phyloP scores from a whole-genome alignment of 2,113 vertebrate genomes.

The Salvator merianae region DNA sequence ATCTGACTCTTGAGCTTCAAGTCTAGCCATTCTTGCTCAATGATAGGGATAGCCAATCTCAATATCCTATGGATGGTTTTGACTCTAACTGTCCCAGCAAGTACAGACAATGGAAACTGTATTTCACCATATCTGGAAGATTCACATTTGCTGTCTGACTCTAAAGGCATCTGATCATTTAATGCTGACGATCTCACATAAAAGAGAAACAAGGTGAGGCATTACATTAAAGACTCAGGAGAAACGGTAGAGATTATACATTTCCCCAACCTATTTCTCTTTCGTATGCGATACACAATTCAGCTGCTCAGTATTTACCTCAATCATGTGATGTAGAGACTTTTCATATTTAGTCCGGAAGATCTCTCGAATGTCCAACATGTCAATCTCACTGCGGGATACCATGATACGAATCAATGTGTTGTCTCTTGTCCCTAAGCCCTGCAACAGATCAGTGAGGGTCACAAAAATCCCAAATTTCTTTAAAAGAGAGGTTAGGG shows the following conservation, averaged over 20 bases:
- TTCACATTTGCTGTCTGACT: too few relatives aligned
- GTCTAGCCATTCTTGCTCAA: background rate
- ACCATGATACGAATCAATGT: slow-evolving; percentile 97
- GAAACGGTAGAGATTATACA: too few relatives aligned
- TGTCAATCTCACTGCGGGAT: slow-evolving; percentile 91
- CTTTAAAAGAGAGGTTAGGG: background rate
- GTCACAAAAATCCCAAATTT: background rate
- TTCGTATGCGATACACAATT: too few relatives aligned
- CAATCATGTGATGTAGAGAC: slow-evolving; percentile 93
- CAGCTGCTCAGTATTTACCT: slow-evolving; percentile 70
- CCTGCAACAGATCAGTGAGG: slow-evolving; percentile 70
- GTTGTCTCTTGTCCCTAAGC: slow-evolving; percentile 92
- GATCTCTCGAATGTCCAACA: slow-evolving; percentile 94
- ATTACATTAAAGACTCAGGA: too few relatives aligned
- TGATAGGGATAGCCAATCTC: too few relatives aligned
- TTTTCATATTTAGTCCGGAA: slow-evolving; percentile 94
- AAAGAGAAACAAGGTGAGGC: background rate
- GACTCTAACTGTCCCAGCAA: too few relatives aligned
- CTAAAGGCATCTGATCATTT: background rate
- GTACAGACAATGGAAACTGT: too few relatives aligned
- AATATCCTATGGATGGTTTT: too few relatives aligned
- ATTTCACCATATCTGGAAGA: too few relatives aligned
- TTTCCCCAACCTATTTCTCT: background rate
- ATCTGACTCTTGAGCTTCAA: background rate
- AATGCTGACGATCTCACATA: too few relatives aligned